Conservation (phyloP, 2,888 invertebrate genomes). For the Nomada flava region DNA sequence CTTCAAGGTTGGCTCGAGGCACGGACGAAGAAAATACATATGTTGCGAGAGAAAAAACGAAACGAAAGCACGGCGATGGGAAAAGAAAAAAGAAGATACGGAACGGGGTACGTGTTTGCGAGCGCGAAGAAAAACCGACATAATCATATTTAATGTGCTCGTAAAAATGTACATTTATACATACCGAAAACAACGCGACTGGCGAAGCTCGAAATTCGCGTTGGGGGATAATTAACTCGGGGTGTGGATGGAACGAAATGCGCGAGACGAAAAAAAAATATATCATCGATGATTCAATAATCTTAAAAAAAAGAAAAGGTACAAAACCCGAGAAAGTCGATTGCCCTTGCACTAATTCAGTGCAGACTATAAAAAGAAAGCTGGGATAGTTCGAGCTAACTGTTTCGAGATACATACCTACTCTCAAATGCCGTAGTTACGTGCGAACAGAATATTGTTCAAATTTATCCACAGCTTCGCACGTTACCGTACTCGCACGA, state of each 20-base stretch:
- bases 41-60: constrained; percentile 11
- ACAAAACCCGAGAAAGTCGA: not conserved
- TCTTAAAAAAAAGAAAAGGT: not conserved
- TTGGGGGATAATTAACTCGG: constrained; percentile 65
- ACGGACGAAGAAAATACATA: constrained; percentile 33
- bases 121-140: constrained; percentile 68
- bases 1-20: not conserved
- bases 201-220: constrained; percentile 27
- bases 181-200: constrained; percentile 60
- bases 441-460: constrained; percentile 48
- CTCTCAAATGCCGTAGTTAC: constrained; percentile 34
- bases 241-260: constrained; percentile 20
- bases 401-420: constrained; percentile 3
- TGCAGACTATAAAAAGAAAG: too few relatives aligned
- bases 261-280: not conserved
- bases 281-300: not conserved
- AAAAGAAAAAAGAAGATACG: not conserved
- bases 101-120: constrained; percentile 41
- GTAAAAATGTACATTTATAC: constrained; percentile 75
- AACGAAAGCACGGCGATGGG: not conserved
- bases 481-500: constrained; percentile 19
- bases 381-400: not conserved
- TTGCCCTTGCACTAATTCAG: too few relatives aligned
- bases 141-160: constrained; percentile 78
- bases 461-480: constrained; percentile 41